A percentile compares a stretch with the other conserved stretches of the same genome.
Evolutionary conservation across 2,888 invertebrate genomes (phyloP).

Genomic region (Eustalomyia histrio): DNA sequence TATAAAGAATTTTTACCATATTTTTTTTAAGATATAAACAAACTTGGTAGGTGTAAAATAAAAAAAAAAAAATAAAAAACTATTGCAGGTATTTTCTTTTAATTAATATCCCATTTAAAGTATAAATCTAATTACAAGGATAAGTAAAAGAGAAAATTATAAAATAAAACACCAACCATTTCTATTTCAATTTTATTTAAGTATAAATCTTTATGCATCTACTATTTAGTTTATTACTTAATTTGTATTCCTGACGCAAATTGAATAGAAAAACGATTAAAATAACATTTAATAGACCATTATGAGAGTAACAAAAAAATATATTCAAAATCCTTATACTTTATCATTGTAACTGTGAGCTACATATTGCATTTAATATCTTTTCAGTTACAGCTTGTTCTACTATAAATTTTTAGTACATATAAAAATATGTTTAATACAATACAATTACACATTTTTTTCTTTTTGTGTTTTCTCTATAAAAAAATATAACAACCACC

Average conservation of each 20-base stretch:
- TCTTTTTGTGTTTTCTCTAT: background rate
- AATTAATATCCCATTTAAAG: conserved; percentile 35
- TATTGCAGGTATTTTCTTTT: background rate
- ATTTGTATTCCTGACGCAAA: conserved; percentile 34
- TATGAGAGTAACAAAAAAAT: conserved; percentile 18
- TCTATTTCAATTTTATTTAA: background rate
- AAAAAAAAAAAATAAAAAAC: background rate
- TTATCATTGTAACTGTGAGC: background rate
- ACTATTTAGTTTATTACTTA: conserved; percentile 23
- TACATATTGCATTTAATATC: conserved; percentile 30
- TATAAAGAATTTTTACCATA: background rate
- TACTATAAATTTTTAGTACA: conserved; percentile 47
- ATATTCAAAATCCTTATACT: background rate
- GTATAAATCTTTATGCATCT: background rate
- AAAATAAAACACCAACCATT: background rate
- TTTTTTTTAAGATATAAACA: background rate
- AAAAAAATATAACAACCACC: conserved; percentile 4
- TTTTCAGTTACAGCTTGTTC: conserved; percentile 25
- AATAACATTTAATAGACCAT: conserved; percentile 54
- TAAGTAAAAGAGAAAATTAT: background rate
- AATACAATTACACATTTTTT: conserved; percentile 12
- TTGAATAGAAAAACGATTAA: conserved; percentile 41
- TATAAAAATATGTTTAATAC: background rate
- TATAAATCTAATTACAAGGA: background rate
- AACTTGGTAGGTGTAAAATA: background rate